These are phyloP conservation scores for Iguana delicatissima DNA, from an alignment of 2,797 vertebrate genomes.

Conservation along the genomic window DNA sequence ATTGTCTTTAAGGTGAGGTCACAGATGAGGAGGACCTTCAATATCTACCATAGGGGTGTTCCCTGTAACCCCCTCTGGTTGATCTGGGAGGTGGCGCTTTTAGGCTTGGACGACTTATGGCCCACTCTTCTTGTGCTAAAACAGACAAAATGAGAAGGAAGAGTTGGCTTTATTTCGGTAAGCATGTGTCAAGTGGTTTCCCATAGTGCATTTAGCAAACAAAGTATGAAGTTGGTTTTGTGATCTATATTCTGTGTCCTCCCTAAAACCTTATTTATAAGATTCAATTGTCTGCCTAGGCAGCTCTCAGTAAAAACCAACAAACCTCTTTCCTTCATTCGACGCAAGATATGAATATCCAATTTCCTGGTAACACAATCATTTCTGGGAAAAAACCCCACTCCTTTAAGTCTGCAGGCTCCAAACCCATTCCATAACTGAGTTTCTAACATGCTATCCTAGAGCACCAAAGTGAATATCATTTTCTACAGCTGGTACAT, in stretches of 20 bases:
- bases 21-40: conserved; percentile 93
- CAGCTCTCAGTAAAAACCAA: conserved; percentile 18
- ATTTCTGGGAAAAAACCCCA: conserved; percentile 41
- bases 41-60: conserved; percentile 99
- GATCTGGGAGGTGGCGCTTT: conserved; percentile 94
- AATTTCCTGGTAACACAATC: conserved; percentile 35
- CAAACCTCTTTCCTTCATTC: conserved; percentile 29
- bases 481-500: conserved; percentile 52
- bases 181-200: conserved; percentile 33
- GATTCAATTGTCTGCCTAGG: neutral
- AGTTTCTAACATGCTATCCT: conserved; percentile 45
- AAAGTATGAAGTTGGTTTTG: conserved; percentile 27
- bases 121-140: conserved; percentile 95
- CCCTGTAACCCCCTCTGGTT: conserved; percentile 96
- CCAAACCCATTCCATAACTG: conserved; percentile 53
- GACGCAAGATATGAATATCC: conserved; percentile 45
- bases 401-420: conserved; percentile 36
- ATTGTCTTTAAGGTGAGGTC: conserved; percentile 88
- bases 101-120: conserved; percentile 87
- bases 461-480: conserved; percentile 50
- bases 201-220: conserved; percentile 43
- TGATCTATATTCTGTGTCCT: conserved; percentile 40
- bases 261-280: conserved; percentile 42
- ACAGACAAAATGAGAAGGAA: conserved; percentile 73
- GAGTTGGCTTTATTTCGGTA: conserved; percentile 45